Base-by-base conservation (phyloP, 2,797 vertebrate species). In the Tolypeutes matacus region DNA sequence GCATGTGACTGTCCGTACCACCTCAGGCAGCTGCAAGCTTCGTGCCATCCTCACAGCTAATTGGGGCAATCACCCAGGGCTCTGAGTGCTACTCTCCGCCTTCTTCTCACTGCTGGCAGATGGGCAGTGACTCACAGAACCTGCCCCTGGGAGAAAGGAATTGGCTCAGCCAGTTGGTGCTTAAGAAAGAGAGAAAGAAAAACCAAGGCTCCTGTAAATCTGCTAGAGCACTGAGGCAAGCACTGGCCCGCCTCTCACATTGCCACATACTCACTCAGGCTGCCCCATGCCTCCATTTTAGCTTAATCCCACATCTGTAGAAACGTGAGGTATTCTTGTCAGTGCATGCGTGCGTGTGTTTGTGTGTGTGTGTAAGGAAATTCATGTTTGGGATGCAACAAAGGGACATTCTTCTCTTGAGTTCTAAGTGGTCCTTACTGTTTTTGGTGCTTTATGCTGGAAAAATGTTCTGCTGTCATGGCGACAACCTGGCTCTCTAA, bases 71-170 rank as follows among this genome's bases (percentile, higher is more conserved):
- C 10, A 17, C 31, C 34, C 82, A 18, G n/a, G 36, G 25, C 64
- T 58, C 34, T 53, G 46, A 27, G 46, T 20, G 51, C 46, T 29
- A 29, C n/a, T 21, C 25, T 34, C 27, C 3, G 23, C 58, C 29
- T 87, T 62, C 75, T 46, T 69, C 67, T 83, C 2, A 23, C 39
- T 76, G 11, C 10, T 34, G 89, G 83, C 92, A 93, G 87, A 73
- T 64, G 72, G 83, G 82, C 36, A 80, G 58, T 80, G 60, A 87
- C 84, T 80, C 60, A 84, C 8, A 34, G 39, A 87, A 62, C n/a
- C 70, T 83, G 31, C 21, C 36, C 76, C 72, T 36, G 31, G 25
- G 72, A 91, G 60, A 91, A 56, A 81, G 51, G 49, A 51, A 25
- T 21, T 49, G 49, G 46, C 27, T 83, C 23, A 60, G 42, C 80